Conservation (phyloP, 2,797 vertebrate species). For the Ispidina picta region DNA sequence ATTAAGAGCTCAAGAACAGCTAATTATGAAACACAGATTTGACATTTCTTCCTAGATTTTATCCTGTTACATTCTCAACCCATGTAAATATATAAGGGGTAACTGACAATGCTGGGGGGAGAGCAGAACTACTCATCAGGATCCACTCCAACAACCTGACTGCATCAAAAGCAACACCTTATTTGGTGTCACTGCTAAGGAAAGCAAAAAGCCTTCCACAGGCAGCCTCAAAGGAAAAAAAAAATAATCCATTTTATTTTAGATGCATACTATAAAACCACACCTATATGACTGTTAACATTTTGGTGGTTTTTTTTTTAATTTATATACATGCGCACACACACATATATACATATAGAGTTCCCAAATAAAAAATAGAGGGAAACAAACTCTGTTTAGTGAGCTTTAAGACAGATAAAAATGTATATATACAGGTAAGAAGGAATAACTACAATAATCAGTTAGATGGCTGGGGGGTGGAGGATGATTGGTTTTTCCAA, state of each 20-base stretch:
- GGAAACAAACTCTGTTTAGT: too few relatives aligned
- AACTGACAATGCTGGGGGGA: background rate
- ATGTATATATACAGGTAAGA: background rate
- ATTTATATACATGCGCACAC: background rate
- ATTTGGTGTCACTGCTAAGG: background rate
- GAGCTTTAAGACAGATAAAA: background rate
- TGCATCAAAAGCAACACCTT: background rate
- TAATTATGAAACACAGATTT: background rate
- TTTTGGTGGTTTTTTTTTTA: background rate
- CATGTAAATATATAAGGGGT: fast-evolving
- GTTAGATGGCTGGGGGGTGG: background rate
- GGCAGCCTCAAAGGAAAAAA: background rate
- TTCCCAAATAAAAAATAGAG: background rate
- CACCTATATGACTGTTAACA: background rate
- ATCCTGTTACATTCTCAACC: background rate
- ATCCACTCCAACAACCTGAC: background rate
- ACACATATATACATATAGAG: fast-evolving
- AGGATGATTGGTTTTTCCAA: background rate
- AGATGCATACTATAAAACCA: background rate
- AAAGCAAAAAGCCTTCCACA: background rate
- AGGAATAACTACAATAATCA: background rate
- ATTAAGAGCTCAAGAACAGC: background rate
- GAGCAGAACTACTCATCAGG: background rate
- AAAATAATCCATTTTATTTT: background rate
- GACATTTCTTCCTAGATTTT: slow-evolving; percentile 16